Percentiles rank a stretch among this genome's conserved stretches.
Evolutionary conservation across 2,888 invertebrate genomes (phyloP).

Genomic region (Lagria hirta): DNA sequence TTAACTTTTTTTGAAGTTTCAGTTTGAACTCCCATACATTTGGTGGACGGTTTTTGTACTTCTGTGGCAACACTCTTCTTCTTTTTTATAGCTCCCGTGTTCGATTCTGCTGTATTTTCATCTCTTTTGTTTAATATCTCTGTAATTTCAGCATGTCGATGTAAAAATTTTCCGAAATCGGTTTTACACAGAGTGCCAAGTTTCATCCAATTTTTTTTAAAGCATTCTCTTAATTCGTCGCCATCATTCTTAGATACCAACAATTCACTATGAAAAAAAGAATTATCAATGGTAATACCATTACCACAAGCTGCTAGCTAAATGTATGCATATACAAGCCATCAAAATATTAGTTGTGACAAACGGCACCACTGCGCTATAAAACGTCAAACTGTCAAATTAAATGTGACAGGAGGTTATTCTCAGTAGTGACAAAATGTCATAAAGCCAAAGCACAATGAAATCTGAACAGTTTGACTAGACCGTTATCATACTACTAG

Average conservation of each 20-base stretch:
- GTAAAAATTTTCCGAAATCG: conserved; percentile 5
- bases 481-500: too few relatives aligned
- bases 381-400: too few relatives aligned
- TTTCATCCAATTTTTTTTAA: conserved; percentile 13
- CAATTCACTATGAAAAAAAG: conserved; percentile 6
- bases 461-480: too few relatives aligned
- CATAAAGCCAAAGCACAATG: too few relatives aligned
- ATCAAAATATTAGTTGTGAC: too few relatives aligned
- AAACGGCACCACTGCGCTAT: too few relatives aligned
- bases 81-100: conserved; percentile 13
- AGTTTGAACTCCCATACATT: conserved; percentile 7
- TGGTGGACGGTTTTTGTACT: conserved; percentile 5
- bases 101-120: not conserved
- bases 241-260: conserved; percentile 7
- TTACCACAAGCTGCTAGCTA: too few relatives aligned
- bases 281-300: too few relatives aligned
- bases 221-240: conserved; percentile 2
- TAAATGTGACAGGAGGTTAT: too few relatives aligned
- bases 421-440: too few relatives aligned
- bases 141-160: not conserved
- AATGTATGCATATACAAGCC: too few relatives aligned
- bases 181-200: conserved; percentile 11
- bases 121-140: not conserved
- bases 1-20: conserved; percentile 1
- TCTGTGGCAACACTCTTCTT: conserved; percentile 1